Evolutionary conservation across 2,888 invertebrate genomes (phyloP).

Genomic region (Tetragonisca angustula): DNA sequence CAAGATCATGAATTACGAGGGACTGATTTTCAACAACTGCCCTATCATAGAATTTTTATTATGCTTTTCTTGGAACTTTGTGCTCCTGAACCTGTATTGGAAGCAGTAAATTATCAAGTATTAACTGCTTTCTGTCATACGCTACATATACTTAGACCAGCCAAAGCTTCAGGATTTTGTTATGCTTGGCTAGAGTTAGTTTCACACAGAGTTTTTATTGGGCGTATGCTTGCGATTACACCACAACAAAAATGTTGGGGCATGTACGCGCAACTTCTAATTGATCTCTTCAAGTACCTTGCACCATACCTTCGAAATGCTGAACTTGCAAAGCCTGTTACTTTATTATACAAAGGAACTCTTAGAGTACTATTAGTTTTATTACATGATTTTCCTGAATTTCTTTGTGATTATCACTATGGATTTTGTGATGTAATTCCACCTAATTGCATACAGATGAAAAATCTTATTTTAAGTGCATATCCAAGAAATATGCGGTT

Average conservation of each 20-base stretch:
- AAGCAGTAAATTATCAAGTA: conserved; percentile 97
- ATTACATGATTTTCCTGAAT: conserved; percentile 99
- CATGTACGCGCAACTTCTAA: conserved; percentile 97
- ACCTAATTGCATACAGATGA: conserved; percentile 99
- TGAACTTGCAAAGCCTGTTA: conserved; percentile 96
- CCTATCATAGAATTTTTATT: conserved; percentile 98
- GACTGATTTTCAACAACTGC: conserved; percentile 97
- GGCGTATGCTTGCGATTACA: conserved; percentile 94
- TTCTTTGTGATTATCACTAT: conserved; percentile 99
- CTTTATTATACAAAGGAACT: conserved; percentile 97
- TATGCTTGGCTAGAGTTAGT: conserved; percentile 99
- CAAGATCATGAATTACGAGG: conserved; percentile 98
- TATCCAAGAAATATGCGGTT: conserved; percentile 99
- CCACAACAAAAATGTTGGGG: conserved; percentile 98
- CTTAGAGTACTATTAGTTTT: conserved; percentile 96
- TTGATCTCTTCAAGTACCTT: conserved; percentile 98
- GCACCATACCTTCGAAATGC: conserved; percentile 99
- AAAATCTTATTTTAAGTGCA: conserved; percentile 98
- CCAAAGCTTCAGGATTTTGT: conserved; percentile 97
- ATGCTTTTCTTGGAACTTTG: conserved; percentile 98
- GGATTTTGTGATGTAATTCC: conserved; percentile 99
- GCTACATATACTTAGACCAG: conserved; percentile 95
- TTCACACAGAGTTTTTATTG: conserved; percentile 98
- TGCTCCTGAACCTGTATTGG: conserved; percentile 95
- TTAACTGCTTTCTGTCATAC: conserved; percentile 98